A percentile compares a stretch with the other conserved stretches of the same genome.
These are phyloP conservation scores for Campoletis sonorensis DNA, from an alignment of 1,140 invertebrate genomes.

Conservation along the genomic window DNA sequence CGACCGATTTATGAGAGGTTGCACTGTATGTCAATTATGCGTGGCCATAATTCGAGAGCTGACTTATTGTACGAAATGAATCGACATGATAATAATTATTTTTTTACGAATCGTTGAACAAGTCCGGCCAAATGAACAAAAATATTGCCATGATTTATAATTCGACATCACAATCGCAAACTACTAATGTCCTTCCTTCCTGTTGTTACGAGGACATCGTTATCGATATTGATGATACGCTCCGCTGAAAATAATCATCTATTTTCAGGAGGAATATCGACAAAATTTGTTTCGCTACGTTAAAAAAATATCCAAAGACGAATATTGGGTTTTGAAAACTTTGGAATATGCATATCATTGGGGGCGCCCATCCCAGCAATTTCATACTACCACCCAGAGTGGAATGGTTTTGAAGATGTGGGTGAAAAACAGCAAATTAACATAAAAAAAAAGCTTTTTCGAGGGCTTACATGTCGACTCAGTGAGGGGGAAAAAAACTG, in stretches of 20 bases:
- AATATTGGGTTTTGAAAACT: no score
- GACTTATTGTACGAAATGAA: not conserved
- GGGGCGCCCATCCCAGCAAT: no score
- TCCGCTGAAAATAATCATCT: not conserved
- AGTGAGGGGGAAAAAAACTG: no score
- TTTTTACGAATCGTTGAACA: not conserved
- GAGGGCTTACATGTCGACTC: no score
- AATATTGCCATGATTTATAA: not conserved
- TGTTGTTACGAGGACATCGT: not conserved
- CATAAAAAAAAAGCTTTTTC: no score
- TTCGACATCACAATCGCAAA: not conserved
- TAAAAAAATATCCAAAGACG: no score
- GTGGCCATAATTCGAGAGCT: not conserved
- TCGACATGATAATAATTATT: not conserved
- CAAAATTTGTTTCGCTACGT: not conserved
- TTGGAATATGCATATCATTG: no score
- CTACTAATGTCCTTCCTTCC: not conserved
- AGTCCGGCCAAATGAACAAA: not conserved
- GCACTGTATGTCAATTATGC: not conserved
- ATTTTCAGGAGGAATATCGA: not conserved
- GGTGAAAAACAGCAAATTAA: no score
- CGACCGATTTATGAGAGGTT: not conserved
- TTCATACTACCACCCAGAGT: no score
- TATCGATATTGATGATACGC: constrained; percentile 4
- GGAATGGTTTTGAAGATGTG: no score